Percentiles rank a stretch among this genome's conserved stretches.
Evolutionary conservation across 2,797 vertebrate genomes (phyloP).

Genomic region (Spheniscus humboldti): DNA sequence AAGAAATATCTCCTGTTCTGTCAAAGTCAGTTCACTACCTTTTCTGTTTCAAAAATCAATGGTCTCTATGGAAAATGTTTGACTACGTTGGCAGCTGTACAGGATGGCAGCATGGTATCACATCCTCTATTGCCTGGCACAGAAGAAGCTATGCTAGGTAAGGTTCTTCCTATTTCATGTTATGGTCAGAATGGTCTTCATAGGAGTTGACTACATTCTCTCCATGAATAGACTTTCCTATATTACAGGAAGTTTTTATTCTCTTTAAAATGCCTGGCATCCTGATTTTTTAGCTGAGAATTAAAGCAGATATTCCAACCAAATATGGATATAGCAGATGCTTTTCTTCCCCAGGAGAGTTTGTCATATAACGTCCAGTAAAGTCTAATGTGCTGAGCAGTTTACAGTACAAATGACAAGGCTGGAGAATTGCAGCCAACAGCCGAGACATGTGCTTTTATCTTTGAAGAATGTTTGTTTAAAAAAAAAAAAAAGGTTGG

Average conservation of each 20-base stretch:
- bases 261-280: background rate
- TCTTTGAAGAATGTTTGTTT: background rate
- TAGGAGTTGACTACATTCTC: background rate
- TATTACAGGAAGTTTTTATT: background rate
- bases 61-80: slow-evolving; percentile 90
- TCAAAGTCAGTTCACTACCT: slow-evolving; percentile 94
- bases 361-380: background rate
- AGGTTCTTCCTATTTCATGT: background rate
- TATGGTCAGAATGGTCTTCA: background rate
- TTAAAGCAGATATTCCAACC: background rate
- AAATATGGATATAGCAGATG: background rate
- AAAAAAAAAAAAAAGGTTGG: background rate
- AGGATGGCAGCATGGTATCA: slow-evolving; percentile 91
- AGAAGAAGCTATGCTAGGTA: slow-evolving; percentile 89
- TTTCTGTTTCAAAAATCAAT: slow-evolving; percentile 87
- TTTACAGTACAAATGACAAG: background rate
- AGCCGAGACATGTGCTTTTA: background rate
- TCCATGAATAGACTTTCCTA: background rate
- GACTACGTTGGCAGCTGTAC: slow-evolving; percentile 86
- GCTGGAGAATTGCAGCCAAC: background rate
- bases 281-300: background rate
- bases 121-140: slow-evolving; percentile 86
- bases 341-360: background rate
- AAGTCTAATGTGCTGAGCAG: background rate
- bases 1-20: slow-evolving; percentile 89